A percentile compares a stretch with the other conserved stretches of the same genome.
Evolutionary conservation across 2,888 invertebrate species (phyloP).

Genomic region (Trichogramma dendrolimi): DNA sequence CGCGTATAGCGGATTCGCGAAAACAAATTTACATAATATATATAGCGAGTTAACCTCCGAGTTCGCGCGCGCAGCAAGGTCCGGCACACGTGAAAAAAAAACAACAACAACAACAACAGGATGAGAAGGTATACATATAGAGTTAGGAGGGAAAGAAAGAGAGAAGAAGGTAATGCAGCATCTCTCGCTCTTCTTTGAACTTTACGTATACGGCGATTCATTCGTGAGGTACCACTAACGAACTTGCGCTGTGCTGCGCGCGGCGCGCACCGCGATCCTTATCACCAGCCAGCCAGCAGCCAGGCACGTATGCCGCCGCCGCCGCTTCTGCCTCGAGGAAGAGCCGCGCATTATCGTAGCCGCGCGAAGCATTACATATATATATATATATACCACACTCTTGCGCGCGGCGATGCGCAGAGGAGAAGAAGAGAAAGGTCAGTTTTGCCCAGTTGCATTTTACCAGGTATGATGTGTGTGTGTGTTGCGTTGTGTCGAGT

Average conservation of each 20-base stretch:
- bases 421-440: slow-evolving; percentile 30
- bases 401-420: too few relatives aligned
- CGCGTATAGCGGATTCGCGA: too few relatives aligned
- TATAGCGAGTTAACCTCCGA: too few relatives aligned
- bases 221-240: slow-evolving; percentile 36
- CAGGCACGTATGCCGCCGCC: too few relatives aligned
- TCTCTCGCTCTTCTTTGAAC: background rate
- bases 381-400: too few relatives aligned
- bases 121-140: too few relatives aligned
- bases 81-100: too few relatives aligned
- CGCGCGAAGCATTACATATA: too few relatives aligned
- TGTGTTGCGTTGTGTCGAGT: background rate
- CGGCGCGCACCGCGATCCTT: slow-evolving; percentile 9
- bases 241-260: slow-evolving; percentile 34
- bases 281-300: slow-evolving; percentile 30
- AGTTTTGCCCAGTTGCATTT: slow-evolving; percentile 14
- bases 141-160: background rate
- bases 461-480: slow-evolving; percentile 28
- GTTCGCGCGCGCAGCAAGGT: too few relatives aligned
- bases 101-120: too few relatives aligned
- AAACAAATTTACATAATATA: too few relatives aligned
- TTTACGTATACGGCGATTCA: background rate
- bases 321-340: background rate
- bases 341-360: slow-evolving; percentile 36
- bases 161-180: background rate